A percentile compares a stretch with the other conserved stretches of the same genome.
Evolutionary conservation across 2,888 invertebrate genomes (phyloP).

Genomic region (Leucophenga montana): DNA sequence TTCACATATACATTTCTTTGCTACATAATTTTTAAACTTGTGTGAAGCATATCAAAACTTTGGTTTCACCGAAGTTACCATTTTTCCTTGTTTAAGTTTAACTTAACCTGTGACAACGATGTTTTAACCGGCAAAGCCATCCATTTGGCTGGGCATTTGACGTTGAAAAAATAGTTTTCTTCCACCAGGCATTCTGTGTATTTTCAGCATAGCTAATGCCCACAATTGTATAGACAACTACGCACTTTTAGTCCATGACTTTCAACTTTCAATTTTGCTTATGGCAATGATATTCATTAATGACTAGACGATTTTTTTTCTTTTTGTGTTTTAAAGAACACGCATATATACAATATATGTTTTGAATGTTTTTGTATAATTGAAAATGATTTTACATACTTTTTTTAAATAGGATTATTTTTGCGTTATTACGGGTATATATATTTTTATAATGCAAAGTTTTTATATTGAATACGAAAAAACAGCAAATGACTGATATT

Average conservation of each 20-base stretch:
- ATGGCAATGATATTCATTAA: conserved; percentile 20
- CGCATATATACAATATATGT: not conserved
- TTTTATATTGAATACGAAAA: too few relatives aligned
- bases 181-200: not conserved
- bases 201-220: conserved; percentile 51
- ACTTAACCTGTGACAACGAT: conserved; percentile 83
- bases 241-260: conserved; percentile 89
- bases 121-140: conserved; percentile 84
- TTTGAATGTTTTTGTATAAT: not conserved
- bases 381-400: too few relatives aligned
- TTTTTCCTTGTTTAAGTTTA: too few relatives aligned
- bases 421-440: not conserved
- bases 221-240: conserved; percentile 90
- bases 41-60: too few relatives aligned
- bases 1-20: too few relatives aligned
- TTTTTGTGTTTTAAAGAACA: not conserved
- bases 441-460: not conserved
- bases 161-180: conserved; percentile 43
- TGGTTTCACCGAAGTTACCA: too few relatives aligned
- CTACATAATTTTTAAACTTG: too few relatives aligned
- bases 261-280: conserved; percentile 27
- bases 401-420: too few relatives aligned
- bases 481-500: too few relatives aligned
- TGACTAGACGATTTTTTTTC: not conserved
- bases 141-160: conserved; percentile 71